Evolutionary conservation across 2,797 vertebrate genomes (phyloP), one percentile per base, ranked within the genome.

Genomic region (Echeneis naucrates): DNA sequence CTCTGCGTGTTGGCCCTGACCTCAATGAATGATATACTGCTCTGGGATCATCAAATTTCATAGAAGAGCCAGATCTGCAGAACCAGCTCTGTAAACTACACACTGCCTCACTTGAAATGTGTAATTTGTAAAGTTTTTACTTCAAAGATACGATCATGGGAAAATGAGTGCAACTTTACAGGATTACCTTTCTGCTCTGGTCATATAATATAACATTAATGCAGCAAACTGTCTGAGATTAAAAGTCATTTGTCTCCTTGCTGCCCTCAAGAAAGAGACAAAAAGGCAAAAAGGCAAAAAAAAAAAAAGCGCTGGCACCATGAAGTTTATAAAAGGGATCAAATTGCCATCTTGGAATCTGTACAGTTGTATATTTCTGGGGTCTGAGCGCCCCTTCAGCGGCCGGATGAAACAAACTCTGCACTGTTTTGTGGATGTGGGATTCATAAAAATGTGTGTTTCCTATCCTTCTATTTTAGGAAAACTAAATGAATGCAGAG

Each of bases 251-350:
- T 42, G 40, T 79, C 54, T 79, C 30, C 68, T 75, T 81, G 54
- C 68, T 77, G 42, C 23, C 8, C 19, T 26, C 50, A 58, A 27
- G 32, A 45, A 30, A 55, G 27, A 70, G 55, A 72, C 33, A 12
- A n/a, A n/a, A n/a, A n/a, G n/a, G n/a, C n/a, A n/a, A 3, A 56
- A 78, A n/a, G n/a, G n/a, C n/a, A n/a, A n/a, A 72, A 63, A 56
- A 78, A 69, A 56, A 56, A 42, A 38, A 53, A 11, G 3, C 0
- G 1, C 14, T 63, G 68, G 48, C 54, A 80, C 53, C 40, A 37
- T 73, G 23, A 77, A 53, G 75, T 78, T 78, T 80, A 73, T 67
- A 48, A 44, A 82, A 68, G 16, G 64, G 70, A 77, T 85, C 65
- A 37, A 70, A 78, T 87, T 84, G 50, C 77, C 75, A 73, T 60